Base-by-base conservation (phyloP, 2,888 invertebrate species). In the Pseudanteris insignis region DNA sequence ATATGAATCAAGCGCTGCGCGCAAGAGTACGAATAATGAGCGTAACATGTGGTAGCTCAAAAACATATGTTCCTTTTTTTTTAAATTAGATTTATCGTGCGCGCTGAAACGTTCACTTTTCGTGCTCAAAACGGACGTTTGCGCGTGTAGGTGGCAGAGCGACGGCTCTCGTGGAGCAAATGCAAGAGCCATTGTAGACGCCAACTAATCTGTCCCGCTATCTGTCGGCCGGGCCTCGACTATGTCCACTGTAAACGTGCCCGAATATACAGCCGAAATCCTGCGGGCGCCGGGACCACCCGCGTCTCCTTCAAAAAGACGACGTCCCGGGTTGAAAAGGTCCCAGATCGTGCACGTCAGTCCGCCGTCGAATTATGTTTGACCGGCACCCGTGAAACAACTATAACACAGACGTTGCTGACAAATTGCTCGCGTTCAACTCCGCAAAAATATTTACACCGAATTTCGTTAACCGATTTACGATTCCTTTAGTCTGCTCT, bases 1-100 rank as follows among this genome's bases (percentile, higher is more conserved):
- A 30, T 43, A 21, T 43, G 38, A 43, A 10, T 18, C n/a, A n/a
- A 26, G 21, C 26, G 12, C 24, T 30, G 15, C 26, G 2, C 44
- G 36, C 47, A 53, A 34, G 36, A 46, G 37, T 32, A 32, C 41
- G 34, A 38, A 47, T 57, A 57, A 57, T 57, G 43, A 50, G 43
- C 57, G 57, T 61, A 61, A 50, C 44, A 41, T 55, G 41, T 55
- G 61, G 55, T 61, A 61, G 55, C 61, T 38, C 41, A 36, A 46
- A 55, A 61, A n/a, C 41, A 55, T 36, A 26, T 60, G 54, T 57
- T 60, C n/a, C n/a, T n/a, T n/a, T 54, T 33, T 34, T 46, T 7
- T 5, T 5, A 26, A 38, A 30, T 36, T 44, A 62, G 55, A 62
- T 51, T 57, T 62, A 62, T 57, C 24, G 33, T 32, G 14, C 21